Base-by-base conservation (phyloP, 2,113 vertebrate genomes). In the Pangasianodon gigas region DNA sequence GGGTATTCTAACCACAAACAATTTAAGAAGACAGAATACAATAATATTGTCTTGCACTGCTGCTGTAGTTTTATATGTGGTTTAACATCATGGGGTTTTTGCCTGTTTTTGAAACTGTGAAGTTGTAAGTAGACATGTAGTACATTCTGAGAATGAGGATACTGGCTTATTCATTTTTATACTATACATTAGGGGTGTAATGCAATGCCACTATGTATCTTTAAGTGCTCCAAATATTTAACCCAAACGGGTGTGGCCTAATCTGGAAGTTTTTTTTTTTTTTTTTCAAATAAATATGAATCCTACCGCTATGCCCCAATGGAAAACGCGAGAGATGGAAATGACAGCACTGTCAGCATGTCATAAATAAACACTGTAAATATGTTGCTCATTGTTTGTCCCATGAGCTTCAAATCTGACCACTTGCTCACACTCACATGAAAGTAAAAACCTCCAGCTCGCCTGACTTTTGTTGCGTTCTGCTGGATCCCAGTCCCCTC, bases 321-420 rank as follows among this genome's bases (percentile, higher is more conserved):
- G 6, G 5, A 80, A 46, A 51, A 29, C 24, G 1, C 6, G 6
- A 52, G 14, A 52, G 14, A 32, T 52, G 52, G 18, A n/a, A 52
- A 54, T 81, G 48, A 81, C 79, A 81, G 79, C 79, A 52, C 14
- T 81, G 46, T 81, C 48, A 81, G 79, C 46, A 52, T 52, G 48
- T 81, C 79, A 52, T 52, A 81, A 81, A 81, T 52, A 52, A 48
- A 48, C 3, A 46, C 7, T 44, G 37, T 75, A 24, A 44, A 75
- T 44, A 0, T 5, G 16, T 74, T 29, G 44, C 26, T 19, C 46
- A 51, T 14, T 80, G 46, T 80, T 80, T 80, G 26, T 80, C 44
- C 24, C 44, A 26, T 79, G 19, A 77, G 74, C 44, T 46, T 48
- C 9, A 26, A 46, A 48, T 24, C 77, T 29, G 75, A 51, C 75